Conservation (phyloP, 2,888 invertebrate genomes). For the Eutolmus rufibarbis region DNA sequence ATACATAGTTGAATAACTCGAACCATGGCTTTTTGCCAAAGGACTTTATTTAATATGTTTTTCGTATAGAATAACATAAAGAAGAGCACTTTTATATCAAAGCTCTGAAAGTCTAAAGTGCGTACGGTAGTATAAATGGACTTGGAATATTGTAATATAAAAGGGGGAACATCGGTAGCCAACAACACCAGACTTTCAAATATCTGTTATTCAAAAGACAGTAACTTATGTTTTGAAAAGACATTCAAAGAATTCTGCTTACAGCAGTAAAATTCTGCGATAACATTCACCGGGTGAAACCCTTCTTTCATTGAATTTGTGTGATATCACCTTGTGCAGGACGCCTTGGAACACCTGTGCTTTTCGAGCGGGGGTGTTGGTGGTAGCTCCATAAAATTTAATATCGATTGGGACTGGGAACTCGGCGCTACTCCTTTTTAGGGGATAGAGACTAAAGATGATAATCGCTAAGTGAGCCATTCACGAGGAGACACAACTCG, state of each 20-base stretch:
- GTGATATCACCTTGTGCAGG: neutral
- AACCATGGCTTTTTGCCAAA: neutral
- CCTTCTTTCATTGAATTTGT: conserved; percentile 23
- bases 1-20: neutral
- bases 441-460: neutral
- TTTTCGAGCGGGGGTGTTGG: neutral
- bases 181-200: neutral
- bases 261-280: conserved; percentile 3
- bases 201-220: neutral
- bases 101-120: no score
- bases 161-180: neutral
- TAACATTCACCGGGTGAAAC: conserved; percentile 12
- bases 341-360: neutral
- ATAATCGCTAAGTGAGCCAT: conserved; percentile 37
- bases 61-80: no score
- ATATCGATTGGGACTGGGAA: neutral
- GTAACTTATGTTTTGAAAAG: neutral
- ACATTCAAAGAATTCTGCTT: neutral
- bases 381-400: neutral
- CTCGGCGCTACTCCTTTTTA: neutral
- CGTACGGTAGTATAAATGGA: no score
- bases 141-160: neutral
- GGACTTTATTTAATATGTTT: neutral
- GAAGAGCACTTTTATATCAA: no score
- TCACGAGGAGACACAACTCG: conserved; percentile 27